These are phyloP conservation scores for Caenorhabditis brenneri DNA, from an alignment of 1,140 invertebrate genomes.

Conservation along the genomic window DNA sequence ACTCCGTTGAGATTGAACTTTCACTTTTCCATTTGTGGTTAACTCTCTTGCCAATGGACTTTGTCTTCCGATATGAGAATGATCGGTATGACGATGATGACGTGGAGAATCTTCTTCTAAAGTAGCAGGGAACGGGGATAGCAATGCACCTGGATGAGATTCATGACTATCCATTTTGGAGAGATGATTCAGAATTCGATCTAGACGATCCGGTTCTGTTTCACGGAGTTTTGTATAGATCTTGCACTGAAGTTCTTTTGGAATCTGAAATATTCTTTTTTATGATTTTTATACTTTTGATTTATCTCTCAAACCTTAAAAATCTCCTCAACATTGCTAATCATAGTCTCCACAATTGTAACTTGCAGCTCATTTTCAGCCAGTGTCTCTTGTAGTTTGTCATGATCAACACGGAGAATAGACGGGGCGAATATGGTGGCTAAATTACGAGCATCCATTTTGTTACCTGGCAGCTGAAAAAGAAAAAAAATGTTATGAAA, in stretches of 20 bases:
- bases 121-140: conserved; percentile 45
- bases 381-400: conserved; percentile 43
- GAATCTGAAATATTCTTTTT: conserved; percentile 41
- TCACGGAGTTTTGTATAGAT: conserved; percentile 51
- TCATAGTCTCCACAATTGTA: conserved; percentile 51
- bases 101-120: conserved; percentile 48
- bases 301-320: conserved; percentile 40
- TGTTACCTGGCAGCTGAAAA: conserved; percentile 51
- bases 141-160: not conserved
- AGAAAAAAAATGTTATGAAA: not conserved
- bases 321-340: conserved; percentile 50
- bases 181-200: conserved; percentile 45
- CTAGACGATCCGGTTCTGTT: conserved; percentile 52
- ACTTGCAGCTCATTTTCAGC: conserved; percentile 48
- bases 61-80: conserved; percentile 35
- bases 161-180: conserved; percentile 44
- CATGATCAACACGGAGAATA: conserved; percentile 48
- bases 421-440: conserved; percentile 54
- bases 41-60: not conserved
- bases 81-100: not conserved
- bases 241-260: conserved; percentile 52
- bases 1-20: conserved; percentile 44
- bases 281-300: not conserved
- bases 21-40: conserved; percentile 35
- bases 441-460: conserved; percentile 53